Percentiles rank a stretch among this genome's conserved stretches.
Conservation (phyloP, 2,113 vertebrate genomes). For the Mungos mungo region DNA sequence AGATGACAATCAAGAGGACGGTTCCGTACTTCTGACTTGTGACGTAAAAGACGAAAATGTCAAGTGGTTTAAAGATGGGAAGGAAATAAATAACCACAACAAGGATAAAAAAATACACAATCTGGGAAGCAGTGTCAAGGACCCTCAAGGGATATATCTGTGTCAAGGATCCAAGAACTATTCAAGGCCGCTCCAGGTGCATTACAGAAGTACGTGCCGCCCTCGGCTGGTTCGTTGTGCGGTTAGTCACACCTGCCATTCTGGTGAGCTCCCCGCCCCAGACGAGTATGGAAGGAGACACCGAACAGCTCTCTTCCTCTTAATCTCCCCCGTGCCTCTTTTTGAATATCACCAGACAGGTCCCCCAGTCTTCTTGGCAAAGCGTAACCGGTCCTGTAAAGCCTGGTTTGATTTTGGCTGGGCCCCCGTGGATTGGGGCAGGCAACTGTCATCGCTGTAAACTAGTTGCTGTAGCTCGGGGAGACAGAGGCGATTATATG, state of each 20-base stretch:
- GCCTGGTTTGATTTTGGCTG: neutral
- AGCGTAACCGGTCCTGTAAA: neutral
- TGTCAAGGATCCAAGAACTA: neutral
- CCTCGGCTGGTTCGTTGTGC: neutral
- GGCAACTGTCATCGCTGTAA: neutral
- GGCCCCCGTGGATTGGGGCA: neutral
- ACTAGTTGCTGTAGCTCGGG: neutral
- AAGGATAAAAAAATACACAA: neutral
- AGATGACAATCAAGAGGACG: slow-evolving; percentile 59
- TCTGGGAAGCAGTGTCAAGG: slow-evolving; percentile 64
- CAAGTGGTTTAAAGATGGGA: slow-evolving; percentile 43
- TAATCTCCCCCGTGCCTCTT: neutral
- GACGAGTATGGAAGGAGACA: neutral
- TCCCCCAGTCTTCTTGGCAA: neutral
- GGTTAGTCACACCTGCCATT: neutral
- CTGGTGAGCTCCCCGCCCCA: neutral
- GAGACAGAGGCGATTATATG: neutral
- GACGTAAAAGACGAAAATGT: rapidly evolving
- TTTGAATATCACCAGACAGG: neutral
- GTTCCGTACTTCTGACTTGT: slow-evolving; percentile 61
- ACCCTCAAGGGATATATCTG: slow-evolving; percentile 56
- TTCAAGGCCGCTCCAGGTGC: slow-evolving; percentile 45
- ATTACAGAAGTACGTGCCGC: slow-evolving; percentile 73
- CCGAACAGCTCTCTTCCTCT: neutral
- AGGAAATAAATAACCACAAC: rapidly evolving